Base-by-base conservation (phyloP, 1,140 invertebrate genomes). In the Macrostomum lignano region DNA sequence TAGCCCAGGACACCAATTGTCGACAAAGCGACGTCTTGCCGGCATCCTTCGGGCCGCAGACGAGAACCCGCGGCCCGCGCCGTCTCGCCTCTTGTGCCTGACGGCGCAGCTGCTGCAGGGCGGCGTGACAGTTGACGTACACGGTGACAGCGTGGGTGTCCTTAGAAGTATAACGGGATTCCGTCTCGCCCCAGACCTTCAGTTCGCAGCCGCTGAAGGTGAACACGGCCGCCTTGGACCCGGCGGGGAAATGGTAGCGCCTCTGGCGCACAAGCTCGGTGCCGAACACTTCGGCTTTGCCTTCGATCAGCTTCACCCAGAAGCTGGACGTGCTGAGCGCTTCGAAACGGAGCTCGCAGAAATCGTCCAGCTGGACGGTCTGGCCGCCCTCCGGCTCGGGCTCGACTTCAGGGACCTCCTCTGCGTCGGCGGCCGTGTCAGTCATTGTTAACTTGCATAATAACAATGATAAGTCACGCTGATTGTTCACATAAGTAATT, bases 71-170 rank as follows among this genome's bases (percentile, higher is more conserved):
- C n/a, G n/a, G n/a, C n/a, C n/a, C n/a, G n/a, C n/a, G 38, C 17
- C 43, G 47, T 35, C 68, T 68, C 21, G 72, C 67, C 37, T 71
- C 69, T 2, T 76, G 74, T 19, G 72, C 70, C 39, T 64, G 62
- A 22, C 68, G 61, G 41, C 86, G 62, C 50, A 88, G 66, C 42
- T 79, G 68, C 52, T 96, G 84, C 38, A 98, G 58, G 4, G 75
- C 79, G 6, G 73, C 76, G 55, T 94, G 86, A 21, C 75, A 73
- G 57, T 96, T 96, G 1, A 86, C 60, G 52, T 96, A 93, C 36
- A 82, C 67, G n/a, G n/a, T n/a, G 5, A 74, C 67, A 82, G 91
- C 91, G 3, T 82, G 82, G 1, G 82, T 91, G 54, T 91, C 82
- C 56, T 79, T 84, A 1, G 81, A 73, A 1, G 84, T 67, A 52